These are phyloP conservation scores for Dendrocopos noguchii DNA, from an alignment of 2,113 vertebrate genomes.

Conservation along the genomic window DNA sequence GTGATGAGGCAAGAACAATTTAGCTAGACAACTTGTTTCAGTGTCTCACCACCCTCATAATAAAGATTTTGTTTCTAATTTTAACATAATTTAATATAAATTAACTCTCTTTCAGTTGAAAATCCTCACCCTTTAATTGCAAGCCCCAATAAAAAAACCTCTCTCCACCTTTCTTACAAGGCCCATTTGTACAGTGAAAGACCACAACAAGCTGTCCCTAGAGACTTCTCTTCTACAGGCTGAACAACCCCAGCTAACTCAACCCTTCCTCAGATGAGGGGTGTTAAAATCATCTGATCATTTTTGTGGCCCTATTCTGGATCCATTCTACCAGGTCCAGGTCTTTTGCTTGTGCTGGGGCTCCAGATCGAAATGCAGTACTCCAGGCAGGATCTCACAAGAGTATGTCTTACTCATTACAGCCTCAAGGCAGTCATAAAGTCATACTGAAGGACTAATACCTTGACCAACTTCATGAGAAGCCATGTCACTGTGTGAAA, in stretches of 20 bases:
- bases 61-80: neutral
- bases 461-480: neutral
- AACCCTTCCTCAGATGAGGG: neutral
- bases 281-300: accelerated
- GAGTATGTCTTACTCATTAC: neutral
- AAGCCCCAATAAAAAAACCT: neutral
- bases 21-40: neutral
- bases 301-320: neutral
- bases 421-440: neutral
- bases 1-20: neutral
- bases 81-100: neutral
- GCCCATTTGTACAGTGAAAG: neutral
- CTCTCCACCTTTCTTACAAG: neutral
- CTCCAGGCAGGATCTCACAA: neutral
- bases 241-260: neutral
- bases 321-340: accelerated
- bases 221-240: neutral
- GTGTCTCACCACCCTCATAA: neutral
- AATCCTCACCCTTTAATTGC: neutral
- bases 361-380: neutral
- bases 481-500: neutral
- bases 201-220: neutral
- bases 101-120: accelerated
- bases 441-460: neutral
- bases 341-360: neutral